Evolutionary conservation across 2,797 vertebrate genomes (phyloP).

Genomic region (Balearica regulorum): DNA sequence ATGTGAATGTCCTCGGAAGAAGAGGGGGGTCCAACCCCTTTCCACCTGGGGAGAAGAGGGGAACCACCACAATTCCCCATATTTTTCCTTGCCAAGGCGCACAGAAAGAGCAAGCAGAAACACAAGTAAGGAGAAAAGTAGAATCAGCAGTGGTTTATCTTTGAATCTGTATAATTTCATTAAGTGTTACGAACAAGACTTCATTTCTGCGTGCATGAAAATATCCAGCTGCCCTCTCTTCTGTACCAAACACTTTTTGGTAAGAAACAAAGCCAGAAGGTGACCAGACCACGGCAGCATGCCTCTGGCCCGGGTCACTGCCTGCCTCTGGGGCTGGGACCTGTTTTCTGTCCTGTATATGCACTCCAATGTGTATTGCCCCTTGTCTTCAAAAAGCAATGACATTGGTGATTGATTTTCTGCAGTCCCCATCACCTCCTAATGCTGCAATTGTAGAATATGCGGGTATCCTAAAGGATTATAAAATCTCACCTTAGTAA

Average conservation of each 20-base stretch:
- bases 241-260: background rate
- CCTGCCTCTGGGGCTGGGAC: background rate
- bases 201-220: background rate
- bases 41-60: background rate
- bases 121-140: fast-evolving
- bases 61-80: background rate
- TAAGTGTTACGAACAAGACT: background rate
- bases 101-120: background rate
- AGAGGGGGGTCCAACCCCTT: background rate
- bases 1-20: background rate
- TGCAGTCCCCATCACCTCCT: background rate
- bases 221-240: background rate
- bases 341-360: background rate
- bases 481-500: background rate
- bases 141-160: background rate
- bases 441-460: background rate
- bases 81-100: background rate
- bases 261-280: background rate
- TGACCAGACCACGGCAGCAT: fast-evolving
- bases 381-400: background rate
- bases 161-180: background rate
- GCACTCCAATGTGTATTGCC: background rate
- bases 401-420: background rate
- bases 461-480: background rate
- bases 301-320: background rate